A percentile compares a stretch with the other conserved stretches of the same genome.
phyloP scores from a whole-genome alignment of 2,113 vertebrate genomes.

The Gnathonemus echidnorhynchus region DNA sequence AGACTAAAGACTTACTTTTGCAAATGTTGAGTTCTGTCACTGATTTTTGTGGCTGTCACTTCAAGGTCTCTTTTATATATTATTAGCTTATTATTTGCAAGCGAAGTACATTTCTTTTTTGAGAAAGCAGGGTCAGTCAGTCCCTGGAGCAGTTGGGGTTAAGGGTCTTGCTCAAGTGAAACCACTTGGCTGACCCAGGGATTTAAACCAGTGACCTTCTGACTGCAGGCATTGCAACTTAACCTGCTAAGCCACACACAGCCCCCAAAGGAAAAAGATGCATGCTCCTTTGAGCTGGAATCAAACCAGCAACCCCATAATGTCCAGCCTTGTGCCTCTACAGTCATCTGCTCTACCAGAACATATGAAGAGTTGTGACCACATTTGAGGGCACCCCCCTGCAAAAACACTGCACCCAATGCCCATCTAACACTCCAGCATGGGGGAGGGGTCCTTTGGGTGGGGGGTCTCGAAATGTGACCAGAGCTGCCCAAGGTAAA shows the following conservation, averaged over 20 bases:
- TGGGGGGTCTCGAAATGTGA: background rate
- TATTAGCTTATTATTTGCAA: background rate
- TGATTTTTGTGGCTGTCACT: background rate
- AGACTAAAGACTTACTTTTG: background rate
- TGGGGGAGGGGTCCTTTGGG: background rate
- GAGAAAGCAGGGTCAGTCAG: background rate
- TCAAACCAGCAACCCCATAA: background rate
- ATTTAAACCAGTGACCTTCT: background rate
- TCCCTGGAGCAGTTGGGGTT: background rate
- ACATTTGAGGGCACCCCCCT: background rate
- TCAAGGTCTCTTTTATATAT: background rate
- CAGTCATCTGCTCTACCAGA: background rate
- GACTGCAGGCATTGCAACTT: background rate
- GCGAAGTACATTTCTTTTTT: background rate
- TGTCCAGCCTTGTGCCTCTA: background rate
- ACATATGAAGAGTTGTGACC: background rate
- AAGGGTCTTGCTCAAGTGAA: background rate
- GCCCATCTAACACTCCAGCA: background rate
- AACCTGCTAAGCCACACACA: background rate
- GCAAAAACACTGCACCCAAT: background rate
- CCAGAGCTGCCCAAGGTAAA: background rate
- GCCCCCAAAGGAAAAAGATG: background rate
- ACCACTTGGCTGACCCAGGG: background rate
- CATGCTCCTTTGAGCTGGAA: background rate
- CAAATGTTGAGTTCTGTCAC: background rate